These are phyloP conservation scores for Pseudachorutes palmiensis DNA, from an alignment of 1,140 invertebrate genomes.

Conservation along the genomic window DNA sequence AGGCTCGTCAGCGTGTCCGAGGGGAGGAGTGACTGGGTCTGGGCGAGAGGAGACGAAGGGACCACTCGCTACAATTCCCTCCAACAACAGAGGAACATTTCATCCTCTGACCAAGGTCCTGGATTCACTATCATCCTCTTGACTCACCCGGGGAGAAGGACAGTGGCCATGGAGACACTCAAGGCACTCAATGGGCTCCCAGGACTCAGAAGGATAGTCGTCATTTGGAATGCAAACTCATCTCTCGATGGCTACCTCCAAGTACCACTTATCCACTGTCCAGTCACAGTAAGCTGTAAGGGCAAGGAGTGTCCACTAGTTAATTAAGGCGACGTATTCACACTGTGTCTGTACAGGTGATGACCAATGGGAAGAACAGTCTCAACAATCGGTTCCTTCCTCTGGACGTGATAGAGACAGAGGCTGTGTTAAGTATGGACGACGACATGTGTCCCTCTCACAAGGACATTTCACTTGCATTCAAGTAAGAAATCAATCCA, in stretches of 20 bases:
- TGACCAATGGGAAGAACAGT: conserved; percentile 81
- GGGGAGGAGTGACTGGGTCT: too few relatives aligned
- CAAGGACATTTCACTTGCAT: conserved; percentile 98
- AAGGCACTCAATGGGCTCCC: conserved; percentile 82
- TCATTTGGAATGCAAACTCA: conserved; percentile 93
- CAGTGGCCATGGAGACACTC: conserved; percentile 82
- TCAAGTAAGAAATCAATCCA: conserved; percentile 64
- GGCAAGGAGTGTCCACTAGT: background rate
- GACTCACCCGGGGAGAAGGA: conserved; percentile 85
- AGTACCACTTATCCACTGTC: conserved; percentile 93
- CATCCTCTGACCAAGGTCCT: too few relatives aligned
- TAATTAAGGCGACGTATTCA: background rate
- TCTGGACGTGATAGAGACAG: conserved; percentile 90
- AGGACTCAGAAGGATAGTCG: conserved; percentile 92
- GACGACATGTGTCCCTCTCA: conserved; percentile 95
- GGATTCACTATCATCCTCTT: conserved; percentile 96
- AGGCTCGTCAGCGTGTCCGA: too few relatives aligned
- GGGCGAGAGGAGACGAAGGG: too few relatives aligned
- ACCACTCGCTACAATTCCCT: too few relatives aligned
- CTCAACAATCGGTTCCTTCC: conserved; percentile 97
- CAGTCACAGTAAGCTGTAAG: conserved; percentile 39
- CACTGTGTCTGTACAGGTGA: conserved; percentile 51
- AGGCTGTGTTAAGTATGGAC: conserved; percentile 93
- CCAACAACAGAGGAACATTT: too few relatives aligned
- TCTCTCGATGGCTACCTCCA: conserved; percentile 69